Percentiles rank a stretch among this genome's conserved stretches.
These are phyloP conservation scores for Mallotus villosus DNA, from an alignment of 2,797 vertebrate genomes.

Conservation along the genomic window DNA sequence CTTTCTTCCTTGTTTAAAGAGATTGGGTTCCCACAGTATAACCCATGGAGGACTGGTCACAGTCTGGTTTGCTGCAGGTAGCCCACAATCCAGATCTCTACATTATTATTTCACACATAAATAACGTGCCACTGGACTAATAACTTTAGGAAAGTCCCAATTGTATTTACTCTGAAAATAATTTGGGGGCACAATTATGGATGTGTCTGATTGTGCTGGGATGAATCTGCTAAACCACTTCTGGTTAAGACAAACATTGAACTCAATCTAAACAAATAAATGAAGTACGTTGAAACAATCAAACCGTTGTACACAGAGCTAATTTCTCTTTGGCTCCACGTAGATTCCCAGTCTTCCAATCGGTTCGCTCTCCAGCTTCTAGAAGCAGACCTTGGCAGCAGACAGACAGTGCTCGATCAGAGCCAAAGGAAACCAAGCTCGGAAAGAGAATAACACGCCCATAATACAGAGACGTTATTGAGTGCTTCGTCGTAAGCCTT, in stretches of 20 bases:
- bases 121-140: too few species aligned
- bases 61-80: constrained; percentile 23
- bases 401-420: constrained; percentile 42
- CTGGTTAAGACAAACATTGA: too few species aligned
- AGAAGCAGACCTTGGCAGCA: constrained; percentile 56
- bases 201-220: too few species aligned
- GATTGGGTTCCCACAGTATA: constrained; percentile 72
- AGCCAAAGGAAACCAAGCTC: constrained; percentile 57
- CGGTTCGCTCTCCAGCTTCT: constrained; percentile 53
- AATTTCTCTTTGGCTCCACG: constrained; percentile 31
- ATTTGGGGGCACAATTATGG: too few species aligned
- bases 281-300: too few species aligned
- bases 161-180: too few species aligned
- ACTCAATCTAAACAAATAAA: too few species aligned
- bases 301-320: constrained; percentile 24
- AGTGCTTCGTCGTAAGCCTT: constrained; percentile 39
- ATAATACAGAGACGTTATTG: constrained; percentile 52
- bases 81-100: not conserved
- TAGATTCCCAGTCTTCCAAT: constrained; percentile 41
- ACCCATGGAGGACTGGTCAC: constrained; percentile 54
- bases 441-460: constrained; percentile 44
- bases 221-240: too few species aligned
- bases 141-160: too few species aligned
- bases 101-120: too few species aligned
- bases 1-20: constrained; percentile 74